Evolutionary conservation across 2,888 invertebrate species (phyloP).

Genomic region (Hemithea aestivaria): DNA sequence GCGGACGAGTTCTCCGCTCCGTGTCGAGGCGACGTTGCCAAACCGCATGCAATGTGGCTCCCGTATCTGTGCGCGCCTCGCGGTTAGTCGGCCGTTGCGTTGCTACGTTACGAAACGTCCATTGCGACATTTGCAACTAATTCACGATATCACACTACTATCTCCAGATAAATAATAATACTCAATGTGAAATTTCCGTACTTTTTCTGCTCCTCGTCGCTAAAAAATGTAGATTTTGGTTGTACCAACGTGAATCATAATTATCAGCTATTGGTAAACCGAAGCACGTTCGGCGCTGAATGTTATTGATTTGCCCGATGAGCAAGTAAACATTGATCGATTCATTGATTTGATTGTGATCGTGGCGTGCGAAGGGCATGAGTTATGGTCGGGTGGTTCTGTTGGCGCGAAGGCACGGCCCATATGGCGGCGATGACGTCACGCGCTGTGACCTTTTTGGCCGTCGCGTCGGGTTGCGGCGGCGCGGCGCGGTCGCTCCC

Average conservation of each 20-base stretch:
- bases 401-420: conserved; percentile 53
- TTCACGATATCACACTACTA: background rate
- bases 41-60: conserved; percentile 44
- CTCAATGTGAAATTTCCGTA: too few species aligned
- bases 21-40: conserved; percentile 58
- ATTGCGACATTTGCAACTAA: conserved; percentile 26
- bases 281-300: too few species aligned
- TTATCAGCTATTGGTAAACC: too few species aligned
- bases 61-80: conserved; percentile 33
- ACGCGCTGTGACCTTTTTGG: conserved; percentile 73
- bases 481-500: conserved; percentile 44
- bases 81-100: conserved; percentile 40
- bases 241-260: too few species aligned
- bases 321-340: conserved; percentile 37
- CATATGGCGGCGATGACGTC: conserved; percentile 72
- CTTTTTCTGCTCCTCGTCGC: too few species aligned
- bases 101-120: conserved; percentile 42
- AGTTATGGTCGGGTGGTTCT: conserved; percentile 43
- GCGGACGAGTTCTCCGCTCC: conserved; percentile 21
- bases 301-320: too few species aligned
- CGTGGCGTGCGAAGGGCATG: conserved; percentile 47
- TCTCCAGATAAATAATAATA: too few species aligned
- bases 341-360: conserved; percentile 37
- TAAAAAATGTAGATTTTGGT: too few species aligned
- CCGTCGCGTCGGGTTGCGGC: conserved; percentile 57